A percentile compares a stretch with the other conserved stretches of the same genome.
These are phyloP conservation scores for Odontamblyopus lacepedii DNA, from an alignment of 2,797 vertebrate species.

Conservation along the genomic window DNA sequence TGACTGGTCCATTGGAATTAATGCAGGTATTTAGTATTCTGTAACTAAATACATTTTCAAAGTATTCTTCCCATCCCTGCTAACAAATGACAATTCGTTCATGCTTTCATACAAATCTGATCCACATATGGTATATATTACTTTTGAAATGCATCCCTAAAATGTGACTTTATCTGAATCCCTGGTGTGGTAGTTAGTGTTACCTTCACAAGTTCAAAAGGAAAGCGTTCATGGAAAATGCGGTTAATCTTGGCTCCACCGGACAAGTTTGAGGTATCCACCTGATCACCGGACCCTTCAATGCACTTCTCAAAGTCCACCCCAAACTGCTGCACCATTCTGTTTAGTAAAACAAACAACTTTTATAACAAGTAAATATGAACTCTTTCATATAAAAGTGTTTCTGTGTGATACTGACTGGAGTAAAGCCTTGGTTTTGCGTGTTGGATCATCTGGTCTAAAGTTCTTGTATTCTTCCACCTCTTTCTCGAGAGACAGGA, in stretches of 20 bases:
- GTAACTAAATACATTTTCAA: too few species aligned
- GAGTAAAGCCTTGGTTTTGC: slow-evolving; percentile 94
- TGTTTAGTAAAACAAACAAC: slow-evolving; percentile 41
- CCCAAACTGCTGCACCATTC: slow-evolving; percentile 97
- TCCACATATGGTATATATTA: neutral
- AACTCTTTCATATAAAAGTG: neutral
- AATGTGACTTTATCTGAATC: neutral
- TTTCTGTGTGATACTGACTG: slow-evolving; percentile 79
- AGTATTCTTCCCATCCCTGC: too few species aligned
- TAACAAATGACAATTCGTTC: too few species aligned
- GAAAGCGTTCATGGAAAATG: slow-evolving; percentile 95
- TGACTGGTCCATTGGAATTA: too few species aligned
- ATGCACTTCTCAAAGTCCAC: slow-evolving; percentile 98
- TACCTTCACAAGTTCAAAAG: slow-evolving; percentile 94
- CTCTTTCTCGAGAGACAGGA: slow-evolving; percentile 93
- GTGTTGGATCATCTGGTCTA: slow-evolving; percentile 88
- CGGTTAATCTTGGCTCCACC: slow-evolving; percentile 93
- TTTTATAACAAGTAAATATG: neutral
- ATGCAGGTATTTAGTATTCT: too few species aligned
- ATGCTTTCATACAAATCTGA: neutral
- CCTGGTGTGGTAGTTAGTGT: neutral
- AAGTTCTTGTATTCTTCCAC: slow-evolving; percentile 97
- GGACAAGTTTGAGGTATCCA: slow-evolving; percentile 92
- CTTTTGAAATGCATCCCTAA: neutral
- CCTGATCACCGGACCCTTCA: slow-evolving; percentile 94